Percentiles rank a stretch among this genome's conserved stretches.
Evolutionary conservation across 2,888 invertebrate species (phyloP).

Genomic region (Aspidapion aeneum): DNA sequence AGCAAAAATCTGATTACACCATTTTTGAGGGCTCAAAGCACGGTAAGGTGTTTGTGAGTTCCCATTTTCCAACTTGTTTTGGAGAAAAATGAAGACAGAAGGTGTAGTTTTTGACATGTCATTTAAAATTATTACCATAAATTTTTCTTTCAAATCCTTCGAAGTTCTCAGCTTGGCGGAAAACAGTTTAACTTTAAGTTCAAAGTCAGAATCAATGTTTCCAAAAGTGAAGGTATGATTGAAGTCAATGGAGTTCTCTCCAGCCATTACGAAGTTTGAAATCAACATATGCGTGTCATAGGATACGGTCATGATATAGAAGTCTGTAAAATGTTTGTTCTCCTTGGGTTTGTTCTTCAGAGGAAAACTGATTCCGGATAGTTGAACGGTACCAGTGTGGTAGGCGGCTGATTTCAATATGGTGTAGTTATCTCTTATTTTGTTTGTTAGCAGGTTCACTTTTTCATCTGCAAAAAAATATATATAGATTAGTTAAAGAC

Average conservation of each 20-base stretch:
- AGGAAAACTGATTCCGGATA: constrained; percentile 33
- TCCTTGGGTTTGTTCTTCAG: constrained; percentile 18
- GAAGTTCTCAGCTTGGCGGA: constrained; percentile 37
- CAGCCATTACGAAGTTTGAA: constrained; percentile 32
- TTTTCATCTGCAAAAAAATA: constrained; percentile 25
- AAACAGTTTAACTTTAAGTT: constrained; percentile 49
- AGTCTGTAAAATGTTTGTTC: constrained; percentile 34
- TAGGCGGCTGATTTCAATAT: constrained; percentile 9
- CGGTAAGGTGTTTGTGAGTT: too few relatives aligned
- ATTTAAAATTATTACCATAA: too few relatives aligned
- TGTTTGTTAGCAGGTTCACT: constrained; percentile 24
- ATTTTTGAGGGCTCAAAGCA: too few relatives aligned
- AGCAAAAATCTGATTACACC: too few relatives aligned
- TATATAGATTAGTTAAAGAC: too few relatives aligned
- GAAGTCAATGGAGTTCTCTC: constrained; percentile 30
- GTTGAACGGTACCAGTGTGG: constrained; percentile 24
- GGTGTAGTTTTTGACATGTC: too few relatives aligned
- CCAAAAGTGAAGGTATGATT: constrained; percentile 39
- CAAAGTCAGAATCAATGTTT: constrained; percentile 42
- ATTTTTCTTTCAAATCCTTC: constrained; percentile 1
- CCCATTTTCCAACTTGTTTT: too few relatives aligned
- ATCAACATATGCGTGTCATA: constrained; percentile 36
- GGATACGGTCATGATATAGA: constrained; percentile 42
- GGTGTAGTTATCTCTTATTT: constrained; percentile 24
- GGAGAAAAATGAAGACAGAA: too few relatives aligned